A percentile compares a stretch with the other conserved stretches of the same genome.
These are phyloP conservation scores for Andrena hattorfiana DNA, from an alignment of 2,888 invertebrate genomes.

Conservation along the genomic window DNA sequence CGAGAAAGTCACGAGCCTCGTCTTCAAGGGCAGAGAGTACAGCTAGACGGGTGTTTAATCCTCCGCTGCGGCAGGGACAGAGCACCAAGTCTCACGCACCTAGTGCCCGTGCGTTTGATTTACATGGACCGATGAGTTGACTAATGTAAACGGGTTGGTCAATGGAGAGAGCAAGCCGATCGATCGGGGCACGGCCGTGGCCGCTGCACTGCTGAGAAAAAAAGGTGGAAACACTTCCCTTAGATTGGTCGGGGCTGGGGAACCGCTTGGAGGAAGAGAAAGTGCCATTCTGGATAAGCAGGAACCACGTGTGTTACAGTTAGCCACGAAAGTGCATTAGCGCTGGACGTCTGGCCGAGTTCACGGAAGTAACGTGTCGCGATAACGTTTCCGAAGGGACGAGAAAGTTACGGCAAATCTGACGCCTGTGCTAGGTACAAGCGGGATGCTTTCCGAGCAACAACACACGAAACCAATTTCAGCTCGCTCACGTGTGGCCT, in stretches of 20 bases:
- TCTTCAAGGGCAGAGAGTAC: constrained; percentile 1
- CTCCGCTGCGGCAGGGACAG: background rate
- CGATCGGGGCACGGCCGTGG: constrained; percentile 40
- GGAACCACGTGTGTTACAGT: constrained; percentile 50
- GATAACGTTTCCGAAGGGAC: constrained; percentile 39
- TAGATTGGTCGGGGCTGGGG: constrained; percentile 8
- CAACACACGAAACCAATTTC: constrained; percentile 11
- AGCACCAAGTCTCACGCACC: background rate
- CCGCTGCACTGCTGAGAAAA: constrained; percentile 19
- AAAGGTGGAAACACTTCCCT: constrained; percentile 56
- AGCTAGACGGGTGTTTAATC: constrained; percentile 4
- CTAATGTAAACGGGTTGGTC: constrained; percentile 32
- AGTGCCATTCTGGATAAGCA: constrained; percentile 63
- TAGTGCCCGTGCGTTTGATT: background rate
- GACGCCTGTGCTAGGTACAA: background rate
- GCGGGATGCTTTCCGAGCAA: background rate
- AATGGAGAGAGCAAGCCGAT: constrained; percentile 38
- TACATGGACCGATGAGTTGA: constrained; percentile 37
- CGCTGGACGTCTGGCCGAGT: constrained; percentile 54
- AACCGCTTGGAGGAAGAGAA: constrained; percentile 41
- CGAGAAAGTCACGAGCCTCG: background rate
- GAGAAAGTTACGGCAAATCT: constrained; percentile 35
- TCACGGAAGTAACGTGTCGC: constrained; percentile 54
- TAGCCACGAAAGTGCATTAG: constrained; percentile 70
- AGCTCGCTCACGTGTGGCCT: background rate